Conservation (phyloP, 2,797 vertebrate genomes). For the Jordanella pulchra region DNA sequence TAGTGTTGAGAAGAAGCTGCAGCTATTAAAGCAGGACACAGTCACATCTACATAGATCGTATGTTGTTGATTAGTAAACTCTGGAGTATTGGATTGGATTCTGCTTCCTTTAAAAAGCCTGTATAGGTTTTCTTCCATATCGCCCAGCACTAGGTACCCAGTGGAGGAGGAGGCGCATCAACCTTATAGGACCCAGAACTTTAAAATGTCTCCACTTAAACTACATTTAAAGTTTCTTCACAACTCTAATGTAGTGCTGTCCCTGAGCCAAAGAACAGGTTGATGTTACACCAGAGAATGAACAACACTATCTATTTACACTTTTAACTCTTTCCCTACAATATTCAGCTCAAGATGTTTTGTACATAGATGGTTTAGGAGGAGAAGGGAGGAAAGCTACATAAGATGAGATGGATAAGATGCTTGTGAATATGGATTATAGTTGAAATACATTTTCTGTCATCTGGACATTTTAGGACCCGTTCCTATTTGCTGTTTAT, state of each 20-base stretch:
- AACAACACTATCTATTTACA: neutral
- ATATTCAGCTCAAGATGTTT: neutral
- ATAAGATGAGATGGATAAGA: too few relatives aligned
- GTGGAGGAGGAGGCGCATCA: neutral
- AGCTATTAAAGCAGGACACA: neutral
- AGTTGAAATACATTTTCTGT: too few relatives aligned
- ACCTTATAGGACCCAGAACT: neutral
- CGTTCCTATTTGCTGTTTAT: too few relatives aligned
- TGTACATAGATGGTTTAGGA: neutral
- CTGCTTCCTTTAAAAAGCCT: neutral
- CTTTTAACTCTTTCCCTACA: neutral
- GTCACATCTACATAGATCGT: neutral
- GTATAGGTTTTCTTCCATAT: constrained; percentile 14
- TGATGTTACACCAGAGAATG: neutral
- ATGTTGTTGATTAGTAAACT: neutral
- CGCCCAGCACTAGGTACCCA: constrained; percentile 37
- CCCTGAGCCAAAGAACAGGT: neutral
- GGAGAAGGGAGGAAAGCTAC: too few relatives aligned
- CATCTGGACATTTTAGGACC: too few relatives aligned
- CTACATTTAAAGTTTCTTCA: neutral
- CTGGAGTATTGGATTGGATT: neutral
- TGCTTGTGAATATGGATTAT: too few relatives aligned
- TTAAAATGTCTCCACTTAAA: neutral
- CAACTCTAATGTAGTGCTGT: neutral
- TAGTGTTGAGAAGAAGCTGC: neutral